Evolutionary conservation across 35 echinoderm and acorn worm genomes (phyloP).

Genomic region (Patiria miniata): DNA sequence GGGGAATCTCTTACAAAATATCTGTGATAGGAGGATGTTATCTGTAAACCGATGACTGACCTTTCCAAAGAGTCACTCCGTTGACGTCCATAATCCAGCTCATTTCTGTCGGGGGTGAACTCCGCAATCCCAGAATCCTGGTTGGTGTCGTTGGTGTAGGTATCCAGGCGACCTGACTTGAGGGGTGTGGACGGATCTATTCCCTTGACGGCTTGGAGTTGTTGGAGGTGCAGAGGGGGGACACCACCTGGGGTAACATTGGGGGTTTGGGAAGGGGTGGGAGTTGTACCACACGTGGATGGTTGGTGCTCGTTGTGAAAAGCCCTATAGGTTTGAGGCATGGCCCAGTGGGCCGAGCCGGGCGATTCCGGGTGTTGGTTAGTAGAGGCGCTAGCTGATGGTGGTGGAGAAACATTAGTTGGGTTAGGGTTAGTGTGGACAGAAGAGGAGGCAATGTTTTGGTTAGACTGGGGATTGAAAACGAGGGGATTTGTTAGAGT

Average conservation of each 20-base stretch:
- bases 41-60: neutral
- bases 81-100: slow-evolving; percentile 38
- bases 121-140: slow-evolving; percentile 88
- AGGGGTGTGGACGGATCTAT: slow-evolving; percentile 17
- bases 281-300: slow-evolving; percentile 20
- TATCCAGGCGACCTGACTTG: slow-evolving; percentile 59
- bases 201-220: neutral
- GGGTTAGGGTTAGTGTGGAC: slow-evolving; percentile 14
- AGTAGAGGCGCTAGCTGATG: slow-evolving; percentile 16
- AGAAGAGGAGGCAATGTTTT: neutral
- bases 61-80: slow-evolving; percentile 30
- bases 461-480: slow-evolving; percentile 1
- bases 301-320: neutral
- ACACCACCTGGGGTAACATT: slow-evolving; percentile 44
- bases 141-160: slow-evolving; percentile 79
- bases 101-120: slow-evolving; percentile 58
- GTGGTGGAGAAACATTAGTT: neutral
- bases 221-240: slow-evolving; percentile 29
- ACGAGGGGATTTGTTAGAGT: neutral
- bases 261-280: slow-evolving; percentile 40
- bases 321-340: neutral
- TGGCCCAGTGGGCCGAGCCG: neutral
- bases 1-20: too few relatives aligned
- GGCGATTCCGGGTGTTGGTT: slow-evolving; percentile 1
- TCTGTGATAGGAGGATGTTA: too few relatives aligned